A percentile compares a stretch with the other conserved stretches of the same genome.
phyloP scores from a whole-genome alignment of 2,888 invertebrate genomes.

The Chironomus riparius region DNA sequence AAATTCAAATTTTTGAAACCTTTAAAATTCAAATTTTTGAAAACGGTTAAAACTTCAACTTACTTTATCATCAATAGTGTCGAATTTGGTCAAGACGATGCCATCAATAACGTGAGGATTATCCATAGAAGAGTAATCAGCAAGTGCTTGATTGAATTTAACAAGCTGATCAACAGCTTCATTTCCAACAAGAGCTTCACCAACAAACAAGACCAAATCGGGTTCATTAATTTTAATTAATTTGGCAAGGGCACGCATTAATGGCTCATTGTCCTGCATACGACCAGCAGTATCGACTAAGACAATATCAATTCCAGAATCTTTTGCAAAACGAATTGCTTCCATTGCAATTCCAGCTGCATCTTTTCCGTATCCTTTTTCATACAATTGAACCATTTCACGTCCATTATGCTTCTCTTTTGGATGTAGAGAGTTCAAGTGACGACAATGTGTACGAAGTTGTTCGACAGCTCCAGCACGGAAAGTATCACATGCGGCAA shows the following conservation, averaged over 20 bases:
- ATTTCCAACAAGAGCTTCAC: constrained; percentile 98
- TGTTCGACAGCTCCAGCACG: constrained; percentile 99
- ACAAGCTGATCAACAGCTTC: constrained; percentile 98
- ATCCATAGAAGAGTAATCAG: constrained; percentile 71
- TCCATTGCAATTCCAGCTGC: constrained; percentile 98
- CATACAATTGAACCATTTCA: constrained; percentile 88
- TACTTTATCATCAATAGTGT: constrained; percentile 98
- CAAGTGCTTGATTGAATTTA: constrained; percentile 96
- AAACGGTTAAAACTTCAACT: constrained; percentile 27
- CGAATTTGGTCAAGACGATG: constrained; percentile 98
- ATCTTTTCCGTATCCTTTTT: constrained; percentile 94
- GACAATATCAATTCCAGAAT: constrained; percentile 78
- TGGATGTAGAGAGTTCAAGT: constrained; percentile 90
- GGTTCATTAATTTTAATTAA: constrained; percentile 96
- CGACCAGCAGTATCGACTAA: constrained; percentile 99
- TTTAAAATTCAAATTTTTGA: too few relatives aligned
- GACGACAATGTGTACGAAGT: constrained; percentile 85
- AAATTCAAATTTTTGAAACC: too few relatives aligned
- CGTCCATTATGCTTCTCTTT: constrained; percentile 57
- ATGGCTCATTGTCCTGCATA: constrained; percentile 99
- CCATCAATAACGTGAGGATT: constrained; percentile 94
- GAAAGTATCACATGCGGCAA: constrained; percentile 99
- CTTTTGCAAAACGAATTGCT: constrained; percentile 82
- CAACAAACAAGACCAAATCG: constrained; percentile 97
- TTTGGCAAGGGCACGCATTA: constrained; percentile 96